Conservation (phyloP, 2,113 vertebrate genomes). For the Marmota flaviventris region DNA sequence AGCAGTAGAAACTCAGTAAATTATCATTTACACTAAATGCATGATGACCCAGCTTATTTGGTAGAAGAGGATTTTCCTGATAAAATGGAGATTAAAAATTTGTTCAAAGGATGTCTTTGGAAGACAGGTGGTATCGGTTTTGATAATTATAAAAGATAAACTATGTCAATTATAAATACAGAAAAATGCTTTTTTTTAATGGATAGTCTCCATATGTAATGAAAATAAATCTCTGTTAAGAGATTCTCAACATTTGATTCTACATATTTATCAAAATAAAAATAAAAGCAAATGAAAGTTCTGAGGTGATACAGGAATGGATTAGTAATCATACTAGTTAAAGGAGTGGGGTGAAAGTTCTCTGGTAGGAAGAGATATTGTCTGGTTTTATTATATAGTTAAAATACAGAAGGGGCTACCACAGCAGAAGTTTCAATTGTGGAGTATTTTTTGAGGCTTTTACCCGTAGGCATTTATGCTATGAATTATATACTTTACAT, state of each 20-base stretch:
- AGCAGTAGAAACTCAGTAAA: background rate
- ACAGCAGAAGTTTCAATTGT: background rate
- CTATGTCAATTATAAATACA: background rate
- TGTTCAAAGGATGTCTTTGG: background rate
- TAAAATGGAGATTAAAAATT: constrained; percentile 41
- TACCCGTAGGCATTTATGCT: constrained; percentile 25
- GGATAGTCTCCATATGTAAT: background rate
- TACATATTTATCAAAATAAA: constrained; percentile 36
- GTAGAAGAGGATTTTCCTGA: constrained; percentile 4
- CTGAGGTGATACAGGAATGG: constrained; percentile 29
- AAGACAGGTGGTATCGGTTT: constrained; percentile 32
- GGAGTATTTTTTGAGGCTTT: background rate
- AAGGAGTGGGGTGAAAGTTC: background rate
- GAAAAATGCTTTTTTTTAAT: background rate
- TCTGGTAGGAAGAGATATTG: background rate
- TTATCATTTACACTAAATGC: constrained; percentile 3
- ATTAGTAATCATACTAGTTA: background rate
- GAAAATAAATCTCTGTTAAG: constrained; percentile 30
- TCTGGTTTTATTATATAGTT: background rate
- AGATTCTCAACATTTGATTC: constrained; percentile 42
- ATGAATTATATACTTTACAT: background rate
- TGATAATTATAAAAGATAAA: constrained; percentile 45
- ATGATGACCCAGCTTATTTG: background rate
- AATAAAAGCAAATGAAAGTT: constrained; percentile 51
- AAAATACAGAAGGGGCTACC: background rate